phyloP scores from a whole-genome alignment of 2,797 vertebrate species.

The Chrysocyon brachyurus region DNA sequence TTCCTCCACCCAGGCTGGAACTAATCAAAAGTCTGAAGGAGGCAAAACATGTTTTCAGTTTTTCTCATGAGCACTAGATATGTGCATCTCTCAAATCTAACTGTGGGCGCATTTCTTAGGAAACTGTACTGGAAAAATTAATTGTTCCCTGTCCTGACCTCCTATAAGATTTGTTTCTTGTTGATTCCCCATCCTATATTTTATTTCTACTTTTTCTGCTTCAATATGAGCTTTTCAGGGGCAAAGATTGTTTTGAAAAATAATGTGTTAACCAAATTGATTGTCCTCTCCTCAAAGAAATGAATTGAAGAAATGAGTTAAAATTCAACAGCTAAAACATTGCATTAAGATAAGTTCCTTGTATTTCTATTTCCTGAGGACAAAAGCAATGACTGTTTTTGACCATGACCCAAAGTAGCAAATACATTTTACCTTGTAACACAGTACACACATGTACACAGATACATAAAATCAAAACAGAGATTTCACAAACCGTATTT shows the following conservation, averaged over 20 bases:
- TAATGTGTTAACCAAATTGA: slow-evolving; percentile 19
- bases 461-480: neutral
- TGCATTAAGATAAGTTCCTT: slow-evolving; percentile 25
- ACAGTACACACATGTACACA: neutral
- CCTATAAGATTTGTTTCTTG: neutral
- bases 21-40: neutral
- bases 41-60: neutral
- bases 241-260: slow-evolving; percentile 57
- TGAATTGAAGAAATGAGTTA: slow-evolving; percentile 57
- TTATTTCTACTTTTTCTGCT: neutral
- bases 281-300: slow-evolving; percentile 39
- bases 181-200: neutral
- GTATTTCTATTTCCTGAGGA: neutral
- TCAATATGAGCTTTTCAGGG: neutral
- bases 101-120: neutral
- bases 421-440: slow-evolving; percentile 22
- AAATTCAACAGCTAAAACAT: slow-evolving; percentile 54
- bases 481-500: slow-evolving; percentile 2
- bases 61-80: neutral
- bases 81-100: neutral
- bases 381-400: neutral
- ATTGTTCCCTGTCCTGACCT: neutral
- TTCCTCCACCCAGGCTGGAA: neutral
- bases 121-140: neutral
- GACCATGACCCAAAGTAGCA: neutral